phyloP scores from a whole-genome alignment of 2,113 vertebrate species.

The Cryptomyrus ogoouensis region DNA sequence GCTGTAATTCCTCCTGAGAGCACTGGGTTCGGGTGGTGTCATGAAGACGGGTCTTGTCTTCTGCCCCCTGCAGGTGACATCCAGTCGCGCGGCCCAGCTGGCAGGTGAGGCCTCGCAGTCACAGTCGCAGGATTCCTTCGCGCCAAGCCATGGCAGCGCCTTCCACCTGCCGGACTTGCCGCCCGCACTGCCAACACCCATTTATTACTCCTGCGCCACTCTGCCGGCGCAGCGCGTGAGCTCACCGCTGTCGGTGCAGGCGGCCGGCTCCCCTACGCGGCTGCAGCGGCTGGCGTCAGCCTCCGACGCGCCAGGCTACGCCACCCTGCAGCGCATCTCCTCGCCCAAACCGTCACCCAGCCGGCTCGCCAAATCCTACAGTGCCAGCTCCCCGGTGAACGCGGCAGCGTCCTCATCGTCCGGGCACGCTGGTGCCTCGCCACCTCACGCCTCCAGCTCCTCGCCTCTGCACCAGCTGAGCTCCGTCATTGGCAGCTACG shows the following conservation, averaged over 20 bases:
- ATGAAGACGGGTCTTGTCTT: neutral
- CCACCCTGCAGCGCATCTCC: conserved; percentile 76
- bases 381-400: conserved; percentile 95
- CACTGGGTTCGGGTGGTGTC: neutral
- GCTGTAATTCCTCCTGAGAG: neutral
- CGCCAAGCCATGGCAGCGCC: conserved; percentile 81
- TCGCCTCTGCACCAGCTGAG: conserved; percentile 90
- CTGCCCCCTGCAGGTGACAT: conserved; percentile 61
- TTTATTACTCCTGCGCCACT: conserved; percentile 91
- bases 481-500: conserved; percentile 86
- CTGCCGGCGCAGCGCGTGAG: conserved; percentile 87
- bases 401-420: conserved; percentile 73
- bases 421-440: conserved; percentile 65
- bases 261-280: conserved; percentile 83
- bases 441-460: conserved; percentile 63
- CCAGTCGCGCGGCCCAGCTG: conserved; percentile 71
- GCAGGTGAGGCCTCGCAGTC: conserved; percentile 60
- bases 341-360: conserved; percentile 92
- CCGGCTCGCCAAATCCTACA: conserved; percentile 95
- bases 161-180: conserved; percentile 85
- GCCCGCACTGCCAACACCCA: conserved; percentile 54
- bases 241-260: conserved; percentile 77
- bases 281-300: conserved; percentile 82
- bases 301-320: conserved; percentile 78
- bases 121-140: conserved; percentile 77